Evolutionary conservation across 2,113 vertebrate species (phyloP), one percentile per base, ranked within the genome.

Genomic region (Sarotherodon lohbergeri): DNA sequence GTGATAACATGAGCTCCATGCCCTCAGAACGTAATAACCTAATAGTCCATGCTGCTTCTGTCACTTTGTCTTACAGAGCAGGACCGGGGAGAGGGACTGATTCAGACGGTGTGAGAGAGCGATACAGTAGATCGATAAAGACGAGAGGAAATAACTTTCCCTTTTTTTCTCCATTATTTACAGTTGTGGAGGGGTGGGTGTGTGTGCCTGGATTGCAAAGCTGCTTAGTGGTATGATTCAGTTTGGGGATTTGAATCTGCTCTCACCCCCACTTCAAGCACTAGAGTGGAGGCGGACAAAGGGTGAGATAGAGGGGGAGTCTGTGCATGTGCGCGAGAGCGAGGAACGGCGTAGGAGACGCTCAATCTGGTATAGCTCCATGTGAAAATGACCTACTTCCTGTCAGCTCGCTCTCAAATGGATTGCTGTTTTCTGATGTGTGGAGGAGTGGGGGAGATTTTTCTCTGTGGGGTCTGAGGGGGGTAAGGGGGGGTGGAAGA

Each of bases 361-460:
- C 87, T 83, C 92, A 95, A 92, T 95, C 89, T 94, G 92, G 85
- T 92, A 59, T 61, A 87, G 93, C 93, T 93, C 89, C 81, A 92
- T 93, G 91, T 91, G 91, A 93, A 94, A 96, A 94, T 96, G 96
- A 97, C 96, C 96, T 96, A 96, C 92, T 96, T 96, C 95, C 92
- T 95, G 90, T 96, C 90, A 94, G 90, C 92, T 82, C 29, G 34
- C 81, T 93, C 92, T 94, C 90, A 94, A 91, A 92, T 90, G 91
- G 93, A 91, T 92, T 85, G 87, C 89, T 90, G 86, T 93, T 91
- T 95, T 91, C 88, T 93, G 92, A 92, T 94, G 90, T 91, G 89
- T 27, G 43, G 87, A 43, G 80, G 81, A 86, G 82, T 46, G 71
- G 84, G 83, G 87, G 91, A 27, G 66, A 89, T 76, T 63, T 56